phyloP scores from a whole-genome alignment of 2,797 vertebrate species.

The Hephaestus fuliginosus region DNA sequence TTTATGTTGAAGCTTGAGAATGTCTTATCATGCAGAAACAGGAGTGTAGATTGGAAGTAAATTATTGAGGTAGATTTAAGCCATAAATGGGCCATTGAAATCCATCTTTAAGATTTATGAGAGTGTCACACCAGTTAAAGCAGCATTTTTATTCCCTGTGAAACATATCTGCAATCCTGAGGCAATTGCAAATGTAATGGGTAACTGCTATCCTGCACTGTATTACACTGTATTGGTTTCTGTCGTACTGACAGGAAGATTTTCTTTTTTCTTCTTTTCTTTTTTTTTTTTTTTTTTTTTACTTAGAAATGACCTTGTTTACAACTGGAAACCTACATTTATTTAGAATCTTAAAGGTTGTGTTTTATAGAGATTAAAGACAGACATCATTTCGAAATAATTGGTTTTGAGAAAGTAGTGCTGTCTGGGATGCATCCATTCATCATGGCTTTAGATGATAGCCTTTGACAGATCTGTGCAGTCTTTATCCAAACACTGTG shows the following conservation, averaged over 20 bases:
- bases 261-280: background rate
- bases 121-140: conserved; percentile 50
- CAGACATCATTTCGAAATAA: too few species aligned
- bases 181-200: conserved; percentile 19
- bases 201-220: background rate
- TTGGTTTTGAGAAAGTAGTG: background rate
- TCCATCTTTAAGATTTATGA: conserved; percentile 67
- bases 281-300: background rate
- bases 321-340: background rate
- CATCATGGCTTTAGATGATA: conserved; percentile 27
- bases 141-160: conserved; percentile 35
- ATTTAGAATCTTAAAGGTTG: background rate
- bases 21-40: conserved; percentile 71
- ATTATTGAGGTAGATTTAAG: conserved; percentile 64
- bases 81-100: conserved; percentile 61
- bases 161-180: conserved; percentile 33
- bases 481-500: conserved; percentile 40
- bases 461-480: conserved; percentile 34
- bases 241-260: background rate
- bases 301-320: background rate
- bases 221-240: background rate
- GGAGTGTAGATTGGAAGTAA: conserved; percentile 64
- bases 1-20: conserved; percentile 41
- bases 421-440: conserved; percentile 14
- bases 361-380: background rate